These are phyloP conservation scores for Trissoscelio sp. DNA, from an alignment of 2,888 invertebrate species.

Conservation along the genomic window DNA sequence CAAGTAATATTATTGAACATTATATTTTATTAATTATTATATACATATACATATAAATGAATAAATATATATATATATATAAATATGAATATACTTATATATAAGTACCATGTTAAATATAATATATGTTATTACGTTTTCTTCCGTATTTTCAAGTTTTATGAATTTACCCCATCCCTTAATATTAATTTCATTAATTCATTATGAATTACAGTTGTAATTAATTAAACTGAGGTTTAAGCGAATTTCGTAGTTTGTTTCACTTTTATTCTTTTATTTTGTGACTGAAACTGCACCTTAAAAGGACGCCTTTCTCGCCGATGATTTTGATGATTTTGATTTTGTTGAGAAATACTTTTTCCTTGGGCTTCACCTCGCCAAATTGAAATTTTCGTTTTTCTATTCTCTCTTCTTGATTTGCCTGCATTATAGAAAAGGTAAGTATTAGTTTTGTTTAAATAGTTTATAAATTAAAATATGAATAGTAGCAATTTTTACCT, in stretches of 20 bases:
- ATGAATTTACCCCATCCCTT: too few species aligned
- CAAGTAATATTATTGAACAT: conserved; percentile 79
- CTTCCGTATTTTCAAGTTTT: conserved; percentile 60
- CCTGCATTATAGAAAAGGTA: conserved; percentile 72
- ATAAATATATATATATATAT: conserved; percentile 39
- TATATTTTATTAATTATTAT: conserved; percentile 82
- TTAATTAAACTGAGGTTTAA: too few species aligned
- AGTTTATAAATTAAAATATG: too few species aligned
- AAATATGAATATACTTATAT: conserved; percentile 59
- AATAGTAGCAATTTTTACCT: conserved; percentile 82
- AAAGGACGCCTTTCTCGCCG: conserved; percentile 73
- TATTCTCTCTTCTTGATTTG: conserved; percentile 88
- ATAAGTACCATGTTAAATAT: conserved; percentile 70
- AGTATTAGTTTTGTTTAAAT: conserved; percentile 23
- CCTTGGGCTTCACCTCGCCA: conserved; percentile 84
- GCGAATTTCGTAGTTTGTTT: too few species aligned
- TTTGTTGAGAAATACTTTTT: conserved; percentile 79
- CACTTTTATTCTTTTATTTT: too few species aligned
- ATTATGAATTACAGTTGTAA: too few species aligned
- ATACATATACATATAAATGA: conserved; percentile 73
- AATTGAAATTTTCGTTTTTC: conserved; percentile 92
- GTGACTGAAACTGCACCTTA: too few species aligned
- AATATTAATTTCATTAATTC: too few species aligned
- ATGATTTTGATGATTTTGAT: conserved; percentile 82
- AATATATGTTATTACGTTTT: conserved; percentile 71